Evolutionary conservation across 2,113 vertebrate species (phyloP).

Genomic region (Pedionomus torquatus): DNA sequence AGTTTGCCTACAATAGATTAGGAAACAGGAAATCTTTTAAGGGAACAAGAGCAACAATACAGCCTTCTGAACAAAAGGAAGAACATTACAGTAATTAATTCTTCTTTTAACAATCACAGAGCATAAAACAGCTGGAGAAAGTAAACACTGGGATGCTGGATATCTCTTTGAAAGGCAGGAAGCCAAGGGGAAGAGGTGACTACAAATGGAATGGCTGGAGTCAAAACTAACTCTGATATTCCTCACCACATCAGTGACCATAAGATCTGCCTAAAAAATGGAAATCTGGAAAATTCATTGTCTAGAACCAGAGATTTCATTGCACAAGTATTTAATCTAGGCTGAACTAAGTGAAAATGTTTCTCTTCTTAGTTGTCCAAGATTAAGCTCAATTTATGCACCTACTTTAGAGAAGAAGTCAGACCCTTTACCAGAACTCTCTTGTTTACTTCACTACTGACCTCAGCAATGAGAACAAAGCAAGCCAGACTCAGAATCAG

Average conservation of each 20-base stretch:
- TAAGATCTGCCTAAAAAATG: neutral
- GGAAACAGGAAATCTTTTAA: constrained; percentile 45
- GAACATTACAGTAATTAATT: constrained; percentile 18
- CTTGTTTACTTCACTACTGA: neutral
- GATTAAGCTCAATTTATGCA: neutral
- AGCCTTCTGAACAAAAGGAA: constrained; percentile 37
- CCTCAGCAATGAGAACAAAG: neutral
- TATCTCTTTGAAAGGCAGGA: constrained; percentile 41
- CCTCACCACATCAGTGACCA: neutral
- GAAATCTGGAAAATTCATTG: neutral
- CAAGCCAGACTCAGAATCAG: neutral
- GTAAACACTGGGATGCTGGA: constrained; percentile 22
- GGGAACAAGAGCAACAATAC: neutral
- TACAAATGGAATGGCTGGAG: constrained; percentile 10
- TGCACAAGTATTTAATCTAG: neutral
- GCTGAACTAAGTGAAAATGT: neutral
- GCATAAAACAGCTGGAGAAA: constrained; percentile 28
- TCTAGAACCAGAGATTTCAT: neutral
- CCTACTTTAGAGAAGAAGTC: neutral
- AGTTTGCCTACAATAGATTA: constrained; percentile 2
- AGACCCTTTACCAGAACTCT: neutral
- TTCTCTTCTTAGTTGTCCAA: neutral
- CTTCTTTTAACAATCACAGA: neutral
- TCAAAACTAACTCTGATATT: neutral
- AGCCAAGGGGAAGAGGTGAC: constrained; percentile 29